Percentiles rank a stretch among this genome's conserved stretches.
Conservation (phyloP, 2,113 vertebrate species). For the Tichodroma muraria region DNA sequence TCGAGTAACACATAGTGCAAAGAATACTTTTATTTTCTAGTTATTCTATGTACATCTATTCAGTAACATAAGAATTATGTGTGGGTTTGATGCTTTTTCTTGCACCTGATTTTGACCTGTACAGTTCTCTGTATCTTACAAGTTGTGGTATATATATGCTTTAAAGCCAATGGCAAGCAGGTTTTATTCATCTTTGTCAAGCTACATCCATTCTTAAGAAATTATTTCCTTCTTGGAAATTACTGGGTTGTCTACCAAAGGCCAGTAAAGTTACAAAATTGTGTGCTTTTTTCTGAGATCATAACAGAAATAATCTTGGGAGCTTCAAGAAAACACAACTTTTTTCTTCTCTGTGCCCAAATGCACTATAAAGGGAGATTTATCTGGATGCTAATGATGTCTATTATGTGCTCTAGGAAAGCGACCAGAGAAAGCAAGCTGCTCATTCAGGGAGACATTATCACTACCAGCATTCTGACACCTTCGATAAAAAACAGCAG, state of each 20-base stretch:
- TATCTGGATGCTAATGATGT: constrained; percentile 36
- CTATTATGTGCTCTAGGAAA: constrained; percentile 45
- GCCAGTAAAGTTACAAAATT: background rate
- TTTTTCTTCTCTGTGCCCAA: constrained; percentile 13
- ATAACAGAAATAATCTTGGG: background rate
- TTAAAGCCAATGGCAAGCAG: background rate
- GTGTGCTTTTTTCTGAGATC: background rate
- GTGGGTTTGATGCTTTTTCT: background rate
- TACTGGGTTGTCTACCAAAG: background rate
- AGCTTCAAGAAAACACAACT: constrained; percentile 37
- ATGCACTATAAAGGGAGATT: constrained; percentile 48
- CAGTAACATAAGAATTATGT: background rate
- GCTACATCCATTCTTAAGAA: background rate
- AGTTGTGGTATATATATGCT: background rate
- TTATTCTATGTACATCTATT: background rate
- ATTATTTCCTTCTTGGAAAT: background rate
- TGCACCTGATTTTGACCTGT: background rate
- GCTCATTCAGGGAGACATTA: constrained; percentile 26
- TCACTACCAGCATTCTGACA: constrained; percentile 36
- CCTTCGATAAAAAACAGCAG: background rate
- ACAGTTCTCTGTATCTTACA: background rate
- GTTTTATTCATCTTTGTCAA: background rate
- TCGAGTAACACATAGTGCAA: background rate
- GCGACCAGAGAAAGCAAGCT: background rate
- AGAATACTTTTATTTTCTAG: background rate